These are phyloP conservation scores for Lasiommata megera DNA, from an alignment of 2,888 invertebrate genomes.

Conservation along the genomic window DNA sequence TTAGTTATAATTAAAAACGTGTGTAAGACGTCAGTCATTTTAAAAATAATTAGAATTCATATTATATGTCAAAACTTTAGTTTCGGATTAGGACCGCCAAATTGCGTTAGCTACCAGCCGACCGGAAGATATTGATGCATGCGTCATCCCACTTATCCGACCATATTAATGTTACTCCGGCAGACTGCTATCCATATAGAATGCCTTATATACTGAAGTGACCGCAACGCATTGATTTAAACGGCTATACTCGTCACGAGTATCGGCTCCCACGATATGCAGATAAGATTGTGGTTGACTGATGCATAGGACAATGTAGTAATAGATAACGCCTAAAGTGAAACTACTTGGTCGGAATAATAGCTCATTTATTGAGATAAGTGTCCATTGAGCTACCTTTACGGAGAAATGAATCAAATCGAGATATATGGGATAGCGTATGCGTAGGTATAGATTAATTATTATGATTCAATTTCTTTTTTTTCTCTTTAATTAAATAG, in stretches of 20 bases:
- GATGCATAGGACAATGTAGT: conserved; percentile 73
- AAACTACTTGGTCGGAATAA: conserved; percentile 54
- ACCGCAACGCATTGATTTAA: conserved; percentile 45
- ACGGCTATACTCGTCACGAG: conserved; percentile 43
- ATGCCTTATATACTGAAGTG: conserved; percentile 31
- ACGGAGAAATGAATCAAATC: conserved; percentile 14
- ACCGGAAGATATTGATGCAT: conserved; percentile 17
- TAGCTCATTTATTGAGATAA: conserved; percentile 74
- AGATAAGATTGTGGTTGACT: conserved; percentile 74
- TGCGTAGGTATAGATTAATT: neutral
- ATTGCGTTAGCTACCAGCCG: neutral
- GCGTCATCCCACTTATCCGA: conserved; percentile 17
- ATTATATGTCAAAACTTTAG: neutral
- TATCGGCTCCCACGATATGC: conserved; percentile 68
- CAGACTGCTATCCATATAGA: conserved; percentile 20
- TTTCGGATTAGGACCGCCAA: neutral
- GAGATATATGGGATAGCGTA: neutral
- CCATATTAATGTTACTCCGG: conserved; percentile 23
- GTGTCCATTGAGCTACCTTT: conserved; percentile 49
- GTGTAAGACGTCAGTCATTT: too few species aligned
- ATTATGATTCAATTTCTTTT: neutral
- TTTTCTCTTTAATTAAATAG: too few species aligned
- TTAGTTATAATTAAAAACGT: too few species aligned
- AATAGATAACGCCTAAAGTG: conserved; percentile 67
- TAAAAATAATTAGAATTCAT: too few species aligned